A percentile compares a stretch with the other conserved stretches of the same genome.
Conservation (phyloP, 2,113 vertebrate species). For the Alouatta palliata region DNA sequence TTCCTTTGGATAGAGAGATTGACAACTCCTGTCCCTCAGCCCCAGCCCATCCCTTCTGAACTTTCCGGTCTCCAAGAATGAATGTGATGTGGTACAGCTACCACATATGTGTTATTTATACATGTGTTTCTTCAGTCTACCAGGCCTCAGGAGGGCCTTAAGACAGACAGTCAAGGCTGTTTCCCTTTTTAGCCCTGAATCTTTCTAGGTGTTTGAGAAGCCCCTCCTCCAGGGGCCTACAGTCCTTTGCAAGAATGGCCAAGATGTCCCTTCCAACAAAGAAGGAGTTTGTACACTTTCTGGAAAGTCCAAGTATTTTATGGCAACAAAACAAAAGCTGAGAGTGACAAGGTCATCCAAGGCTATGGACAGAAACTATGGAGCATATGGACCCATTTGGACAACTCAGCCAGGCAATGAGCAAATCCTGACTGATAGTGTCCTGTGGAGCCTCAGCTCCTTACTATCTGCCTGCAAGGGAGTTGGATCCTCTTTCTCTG, state of each 20-base stretch:
- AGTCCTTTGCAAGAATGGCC: not conserved
- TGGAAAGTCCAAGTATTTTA: not conserved
- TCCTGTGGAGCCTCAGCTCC: conserved; percentile 11
- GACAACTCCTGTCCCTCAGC: not conserved
- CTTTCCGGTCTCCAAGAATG: not conserved
- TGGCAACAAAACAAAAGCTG: not conserved
- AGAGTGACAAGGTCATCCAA: conserved; percentile 49
- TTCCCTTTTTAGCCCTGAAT: not conserved
- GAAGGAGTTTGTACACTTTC: not conserved
- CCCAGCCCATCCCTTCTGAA: not conserved
- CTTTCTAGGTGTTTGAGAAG: not conserved
- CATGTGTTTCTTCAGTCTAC: not conserved
- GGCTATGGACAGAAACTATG: not conserved
- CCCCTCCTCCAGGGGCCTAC: not conserved
- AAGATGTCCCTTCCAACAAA: not conserved
- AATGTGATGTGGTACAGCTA: not conserved
- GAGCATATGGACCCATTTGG: conserved; percentile 41
- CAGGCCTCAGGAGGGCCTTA: not conserved
- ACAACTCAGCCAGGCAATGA: conserved; percentile 49
- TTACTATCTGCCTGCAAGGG: conserved; percentile 10
- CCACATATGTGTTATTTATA: not conserved
- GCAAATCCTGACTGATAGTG: conserved; percentile 67
- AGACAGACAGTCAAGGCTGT: not conserved
- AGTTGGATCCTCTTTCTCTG: conserved; percentile 47
- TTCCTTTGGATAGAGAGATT: not conserved